Evolutionary conservation across 1,140 invertebrate species (phyloP).

Genomic region (Globodera ellingtonae): DNA sequence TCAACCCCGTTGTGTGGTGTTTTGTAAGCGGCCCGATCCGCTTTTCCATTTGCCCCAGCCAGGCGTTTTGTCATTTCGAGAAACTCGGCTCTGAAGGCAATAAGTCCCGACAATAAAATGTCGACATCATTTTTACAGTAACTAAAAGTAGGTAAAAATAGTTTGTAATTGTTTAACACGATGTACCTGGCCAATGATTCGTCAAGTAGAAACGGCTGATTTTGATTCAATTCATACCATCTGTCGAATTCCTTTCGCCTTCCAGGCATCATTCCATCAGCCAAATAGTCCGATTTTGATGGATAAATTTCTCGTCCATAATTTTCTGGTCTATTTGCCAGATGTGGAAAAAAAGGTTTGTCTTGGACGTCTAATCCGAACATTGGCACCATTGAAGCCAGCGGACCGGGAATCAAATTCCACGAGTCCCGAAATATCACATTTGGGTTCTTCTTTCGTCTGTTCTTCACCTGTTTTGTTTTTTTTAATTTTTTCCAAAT

Average conservation of each 20-base stretch:
- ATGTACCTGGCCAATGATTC: neutral
- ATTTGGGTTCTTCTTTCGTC: neutral
- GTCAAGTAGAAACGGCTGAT: neutral
- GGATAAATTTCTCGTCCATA: neutral
- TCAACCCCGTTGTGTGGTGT: neutral
- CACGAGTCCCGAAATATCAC: slow-evolving; percentile 18
- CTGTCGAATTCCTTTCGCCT: neutral
- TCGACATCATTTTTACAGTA: slow-evolving; percentile 14
- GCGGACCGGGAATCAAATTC: slow-evolving; percentile 10
- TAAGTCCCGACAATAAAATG: neutral
- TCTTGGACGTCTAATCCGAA: neutral
- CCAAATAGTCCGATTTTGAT: neutral
- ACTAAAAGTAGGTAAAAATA: too few relatives aligned
- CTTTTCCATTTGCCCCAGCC: neutral
- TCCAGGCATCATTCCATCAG: neutral
- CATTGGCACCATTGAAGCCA: slow-evolving; percentile 1
- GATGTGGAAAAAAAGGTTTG: neutral
- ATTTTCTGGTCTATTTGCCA: neutral
- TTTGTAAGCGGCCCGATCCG: neutral
- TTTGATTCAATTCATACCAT: neutral
- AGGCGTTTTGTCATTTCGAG: neutral
- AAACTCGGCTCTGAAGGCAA: neutral
- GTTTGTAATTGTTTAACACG: too few relatives aligned
- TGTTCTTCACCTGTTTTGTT: too few relatives aligned
- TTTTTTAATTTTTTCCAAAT: too few relatives aligned